Conservation (phyloP, 2,888 invertebrate species). For the Margaritifera margaritifera region DNA sequence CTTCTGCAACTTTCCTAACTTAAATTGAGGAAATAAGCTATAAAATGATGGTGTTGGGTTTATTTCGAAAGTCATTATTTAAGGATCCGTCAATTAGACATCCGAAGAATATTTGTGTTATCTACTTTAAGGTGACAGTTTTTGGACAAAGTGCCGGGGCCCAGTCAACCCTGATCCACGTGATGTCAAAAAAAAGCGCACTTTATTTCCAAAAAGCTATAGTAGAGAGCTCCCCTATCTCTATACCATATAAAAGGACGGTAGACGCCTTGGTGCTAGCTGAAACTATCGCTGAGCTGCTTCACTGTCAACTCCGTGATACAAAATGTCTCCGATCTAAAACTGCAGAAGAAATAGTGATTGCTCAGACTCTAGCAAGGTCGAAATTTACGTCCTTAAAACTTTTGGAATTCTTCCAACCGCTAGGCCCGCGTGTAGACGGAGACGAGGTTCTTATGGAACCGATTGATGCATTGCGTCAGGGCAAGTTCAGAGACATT, state of each 20-base stretch:
- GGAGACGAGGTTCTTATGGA: conserved; percentile 39
- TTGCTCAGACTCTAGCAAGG: conserved; percentile 33
- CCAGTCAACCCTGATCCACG: conserved; percentile 44
- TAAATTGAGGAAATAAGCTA: too few species aligned
- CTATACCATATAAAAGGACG: conserved; percentile 42
- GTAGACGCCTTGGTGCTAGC: conserved; percentile 38
- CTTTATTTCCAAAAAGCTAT: conserved; percentile 40
- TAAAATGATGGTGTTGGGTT: too few species aligned
- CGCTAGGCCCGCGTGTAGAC: conserved; percentile 52
- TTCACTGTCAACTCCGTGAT: conserved; percentile 36
- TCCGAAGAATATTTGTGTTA: not conserved
- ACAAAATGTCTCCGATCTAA: conserved; percentile 38
- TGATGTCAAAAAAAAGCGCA: conserved; percentile 33
- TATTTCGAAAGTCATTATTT: too few species aligned
- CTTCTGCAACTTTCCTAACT: too few species aligned
- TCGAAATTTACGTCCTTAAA: conserved; percentile 42
- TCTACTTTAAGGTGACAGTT: conserved; percentile 39
- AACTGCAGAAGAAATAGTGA: conserved; percentile 38
- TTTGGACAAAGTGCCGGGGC: conserved; percentile 55
- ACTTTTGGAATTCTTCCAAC: conserved; percentile 50
- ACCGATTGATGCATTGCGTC: conserved; percentile 30
- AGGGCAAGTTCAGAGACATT: conserved; percentile 31
- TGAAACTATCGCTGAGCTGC: conserved; percentile 28
- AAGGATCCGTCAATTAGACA: not conserved
- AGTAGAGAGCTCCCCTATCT: conserved; percentile 44